Base-by-base conservation (phyloP, 1,140 invertebrate species). In the Mercenaria mercenaria region DNA sequence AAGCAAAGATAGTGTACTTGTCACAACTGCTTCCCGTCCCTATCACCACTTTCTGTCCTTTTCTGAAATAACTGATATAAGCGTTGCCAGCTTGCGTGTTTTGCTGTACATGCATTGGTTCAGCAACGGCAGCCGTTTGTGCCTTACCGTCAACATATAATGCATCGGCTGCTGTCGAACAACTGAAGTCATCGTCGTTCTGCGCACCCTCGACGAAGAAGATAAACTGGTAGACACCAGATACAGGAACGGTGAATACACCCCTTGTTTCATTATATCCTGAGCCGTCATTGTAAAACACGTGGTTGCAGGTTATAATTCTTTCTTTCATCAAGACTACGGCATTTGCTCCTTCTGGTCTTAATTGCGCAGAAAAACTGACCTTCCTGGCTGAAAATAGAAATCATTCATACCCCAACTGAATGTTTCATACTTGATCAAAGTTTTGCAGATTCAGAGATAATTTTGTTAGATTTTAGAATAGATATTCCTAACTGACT, bases 221-320 rank as follows among this genome's bases (percentile, higher is more conserved):
- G 59, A 29, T 64, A 64, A 64, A 64, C 26, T 64, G 59, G n/a
- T 64, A 64, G n/a, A 64, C 59, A 64, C 59, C 59, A 64, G 59
- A 26, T 29, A n/a, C 26, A 29, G 59, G 59, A 15, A 29, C 26
- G 1, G 59, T 64, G n/a, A 64, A 64, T 8, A 64, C 15, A 1
- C 59, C 59, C 11, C n/a, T 29, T 64, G 26, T 4, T 11, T 29
- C 26, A n/a, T 64, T 64, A 26, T 29, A 64, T 26, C 59, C 59
- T 29, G n/a, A 26, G 6, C 59, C 59, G 15, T 64, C 59, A 64
- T 64, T 64, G 59, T n/a, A 8, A 11, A 26, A n/a, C 23, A 64
- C 59, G n/a, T 64, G 59, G n/a, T 29, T 64, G 59, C 26, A 64
- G 26, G 59, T 23, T 29, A 64, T 64, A 10, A 4, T 29, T 29